Evolutionary conservation across 2,888 invertebrate genomes (phyloP), one percentile per base, ranked within the genome.

Genomic region (Drosophila siamana): DNA sequence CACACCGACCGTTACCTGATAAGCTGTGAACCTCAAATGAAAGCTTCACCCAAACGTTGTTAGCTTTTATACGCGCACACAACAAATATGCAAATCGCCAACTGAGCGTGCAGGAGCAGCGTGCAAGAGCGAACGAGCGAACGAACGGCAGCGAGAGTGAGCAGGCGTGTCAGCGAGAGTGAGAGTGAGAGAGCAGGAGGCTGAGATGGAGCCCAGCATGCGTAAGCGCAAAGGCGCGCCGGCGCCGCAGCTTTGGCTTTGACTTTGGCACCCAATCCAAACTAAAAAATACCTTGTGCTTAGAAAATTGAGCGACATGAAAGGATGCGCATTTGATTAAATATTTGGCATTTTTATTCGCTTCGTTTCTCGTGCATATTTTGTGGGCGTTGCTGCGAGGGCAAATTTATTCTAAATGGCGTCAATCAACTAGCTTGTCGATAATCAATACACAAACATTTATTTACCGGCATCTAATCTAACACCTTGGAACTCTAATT

Each of bases 11-110:
- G 84, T 80, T 77, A 66, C 69, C 69, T 88, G 69, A 82, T 80
- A 80, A 78, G 72, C 69, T 75, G 76, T 78, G 61, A 85, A 74
- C 80, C 80, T 77, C 78, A 88, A 90, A 90, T 91, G 91, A 86
- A 85, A 78, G 84, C 84, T 78, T 67, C 64, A 56, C 60, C 52
- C 78, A 78, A 78, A 74, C 68, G 78, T 73, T 79, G 74, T 70
- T 72, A 79, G 89, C 86, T 89, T 82, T 90, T 90, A 88, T 91
- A 91, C 89, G 80, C 74, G 74, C 63, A 38, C 54, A 26, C 33
- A 33, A 33, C 19, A 33, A 33, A 67, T 71, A 69, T 69, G 69
- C 61, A 79, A 81, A 70, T 74, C 55, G 56, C n/a, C 19, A 22
- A 46, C 57, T 22, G 51, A 38, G 38, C 44, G 71, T 76, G 65